Evolutionary conservation across 30 jellyfish, hydroid and myxozoan genomes (phyloP).

Genomic region (Morbakka virulenta): DNA sequence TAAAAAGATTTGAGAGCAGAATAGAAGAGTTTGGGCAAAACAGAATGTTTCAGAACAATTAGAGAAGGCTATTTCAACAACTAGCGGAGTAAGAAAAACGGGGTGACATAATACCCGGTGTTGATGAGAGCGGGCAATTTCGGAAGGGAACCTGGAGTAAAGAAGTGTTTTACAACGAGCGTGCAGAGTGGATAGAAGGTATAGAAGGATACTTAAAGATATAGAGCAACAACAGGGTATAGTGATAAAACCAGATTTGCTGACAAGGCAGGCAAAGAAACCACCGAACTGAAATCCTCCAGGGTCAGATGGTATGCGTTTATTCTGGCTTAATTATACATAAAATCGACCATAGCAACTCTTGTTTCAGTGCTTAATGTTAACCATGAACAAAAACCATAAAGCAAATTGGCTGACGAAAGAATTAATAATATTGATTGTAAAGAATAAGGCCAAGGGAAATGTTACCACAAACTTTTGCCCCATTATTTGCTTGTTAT

Average conservation of each 20-base stretch:
- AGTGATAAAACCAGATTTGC: neutral
- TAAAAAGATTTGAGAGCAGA: neutral
- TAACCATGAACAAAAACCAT: conserved; percentile 11
- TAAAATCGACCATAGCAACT: conserved; percentile 3
- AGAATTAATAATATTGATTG: neutral
- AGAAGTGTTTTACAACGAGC: conserved; percentile 9
- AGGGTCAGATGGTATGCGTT: conserved; percentile 23
- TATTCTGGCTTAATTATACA: conserved; percentile 21
- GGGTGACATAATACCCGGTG: conserved; percentile 13
- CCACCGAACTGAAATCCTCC: conserved; percentile 2
- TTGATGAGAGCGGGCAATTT: conserved; percentile 10
- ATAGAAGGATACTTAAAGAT: neutral
- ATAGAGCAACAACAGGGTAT: neutral
- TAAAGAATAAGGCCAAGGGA: conserved; percentile 29
- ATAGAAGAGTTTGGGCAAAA: neutral
- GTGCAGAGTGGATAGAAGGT: conserved; percentile 24
- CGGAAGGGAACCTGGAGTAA: conserved; percentile 18
- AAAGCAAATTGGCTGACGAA: conserved; percentile 19
- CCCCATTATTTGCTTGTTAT: no score
- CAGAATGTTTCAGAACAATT: neutral
- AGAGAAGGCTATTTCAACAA: neutral
- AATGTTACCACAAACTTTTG: conserved; percentile 24
- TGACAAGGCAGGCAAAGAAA: conserved; percentile 7
- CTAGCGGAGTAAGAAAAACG: conserved; percentile 11
- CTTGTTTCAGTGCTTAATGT: conserved; percentile 31